A percentile compares a stretch with the other conserved stretches of the same genome.
Evolutionary conservation across 2,888 invertebrate genomes (phyloP).

Genomic region (Sinohyriopsis cumingii): DNA sequence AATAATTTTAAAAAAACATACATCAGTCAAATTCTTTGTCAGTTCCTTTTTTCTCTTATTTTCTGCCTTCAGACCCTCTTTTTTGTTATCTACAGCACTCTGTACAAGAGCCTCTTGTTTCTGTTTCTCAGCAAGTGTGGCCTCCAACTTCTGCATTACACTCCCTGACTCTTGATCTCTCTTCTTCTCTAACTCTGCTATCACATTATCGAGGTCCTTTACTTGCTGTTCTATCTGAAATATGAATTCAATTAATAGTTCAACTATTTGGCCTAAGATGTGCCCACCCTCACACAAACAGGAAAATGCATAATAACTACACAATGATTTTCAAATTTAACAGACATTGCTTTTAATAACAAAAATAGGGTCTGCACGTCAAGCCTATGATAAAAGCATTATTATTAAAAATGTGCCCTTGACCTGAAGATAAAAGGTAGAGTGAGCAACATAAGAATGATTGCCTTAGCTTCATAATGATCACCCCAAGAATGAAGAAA

Average conservation of each 20-base stretch:
- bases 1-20: conserved; percentile 38
- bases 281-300: too few relatives aligned
- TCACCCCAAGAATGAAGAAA: too few relatives aligned
- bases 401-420: too few relatives aligned
- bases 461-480: too few relatives aligned
- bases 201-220: conserved; percentile 75
- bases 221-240: conserved; percentile 75
- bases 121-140: conserved; percentile 78
- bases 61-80: conserved; percentile 80
- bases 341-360: too few relatives aligned
- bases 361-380: too few relatives aligned
- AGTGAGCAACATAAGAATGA: too few relatives aligned
- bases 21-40: conserved; percentile 80
- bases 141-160: conserved; percentile 79
- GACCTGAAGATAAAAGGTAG: too few relatives aligned
- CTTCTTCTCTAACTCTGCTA: conserved; percentile 78
- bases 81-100: conserved; percentile 79
- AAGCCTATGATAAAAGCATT: too few relatives aligned
- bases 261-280: too few relatives aligned
- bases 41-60: conserved; percentile 81
- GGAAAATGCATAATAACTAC: too few relatives aligned
- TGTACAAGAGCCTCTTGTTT: conserved; percentile 80
- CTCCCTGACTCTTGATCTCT: conserved; percentile 82
- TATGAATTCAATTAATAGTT: background rate
- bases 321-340: too few relatives aligned